Evolutionary conservation across 2,113 vertebrate species (phyloP).

Genomic region (Campylorhamphus procurvoides): DNA sequence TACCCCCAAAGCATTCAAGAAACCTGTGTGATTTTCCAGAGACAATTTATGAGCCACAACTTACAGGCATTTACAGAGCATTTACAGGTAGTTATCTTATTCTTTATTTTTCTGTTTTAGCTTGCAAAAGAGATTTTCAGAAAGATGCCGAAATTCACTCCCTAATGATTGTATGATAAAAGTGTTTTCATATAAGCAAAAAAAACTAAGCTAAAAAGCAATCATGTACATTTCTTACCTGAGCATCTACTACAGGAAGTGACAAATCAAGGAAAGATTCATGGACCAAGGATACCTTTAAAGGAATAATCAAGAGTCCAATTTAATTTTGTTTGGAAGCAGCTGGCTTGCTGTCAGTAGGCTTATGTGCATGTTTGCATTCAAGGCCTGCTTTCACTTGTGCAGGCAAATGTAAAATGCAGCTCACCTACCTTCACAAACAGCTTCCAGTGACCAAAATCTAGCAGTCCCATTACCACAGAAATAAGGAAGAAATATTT

Average conservation of each 20-base stretch:
- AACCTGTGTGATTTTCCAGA: not conserved
- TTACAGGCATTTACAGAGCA: not conserved
- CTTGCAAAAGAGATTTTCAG: not conserved
- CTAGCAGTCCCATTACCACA: not conserved
- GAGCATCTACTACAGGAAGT: constrained; percentile 88
- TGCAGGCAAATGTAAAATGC: not conserved
- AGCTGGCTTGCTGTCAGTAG: not conserved
- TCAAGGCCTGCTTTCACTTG: not conserved
- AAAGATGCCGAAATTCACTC: not conserved
- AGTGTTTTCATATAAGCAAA: not conserved
- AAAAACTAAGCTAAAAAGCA: not conserved
- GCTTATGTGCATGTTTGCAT: not conserved
- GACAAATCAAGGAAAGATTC: constrained; percentile 98
- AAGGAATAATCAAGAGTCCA: constrained; percentile 14
- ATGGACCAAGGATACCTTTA: constrained; percentile 91
- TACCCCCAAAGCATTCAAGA: not conserved
- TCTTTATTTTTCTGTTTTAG: not conserved
- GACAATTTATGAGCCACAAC: not conserved
- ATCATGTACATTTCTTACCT: constrained; percentile 78
- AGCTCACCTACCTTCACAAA: not conserved
- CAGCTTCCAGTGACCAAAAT: not conserved
- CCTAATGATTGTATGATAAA: not conserved
- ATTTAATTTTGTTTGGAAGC: not conserved
- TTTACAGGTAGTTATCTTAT: not conserved
- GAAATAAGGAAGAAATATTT: not conserved